These are phyloP conservation scores for Syndactyla subalaris DNA, from an alignment of 2,797 vertebrate genomes.

Conservation along the genomic window DNA sequence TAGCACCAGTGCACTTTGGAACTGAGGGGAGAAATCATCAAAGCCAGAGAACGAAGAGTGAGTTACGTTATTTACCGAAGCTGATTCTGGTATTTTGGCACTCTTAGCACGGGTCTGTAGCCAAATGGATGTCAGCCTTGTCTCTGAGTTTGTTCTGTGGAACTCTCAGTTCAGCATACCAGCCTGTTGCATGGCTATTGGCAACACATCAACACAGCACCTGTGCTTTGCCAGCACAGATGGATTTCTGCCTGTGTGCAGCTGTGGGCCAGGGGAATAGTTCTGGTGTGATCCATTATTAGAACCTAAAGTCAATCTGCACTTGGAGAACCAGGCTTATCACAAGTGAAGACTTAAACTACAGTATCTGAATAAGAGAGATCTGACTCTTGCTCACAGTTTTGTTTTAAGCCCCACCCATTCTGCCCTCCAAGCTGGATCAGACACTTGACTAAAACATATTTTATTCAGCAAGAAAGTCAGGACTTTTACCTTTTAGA, in stretches of 20 bases:
- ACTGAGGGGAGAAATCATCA: background rate
- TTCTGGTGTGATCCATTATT: background rate
- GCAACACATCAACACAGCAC: background rate
- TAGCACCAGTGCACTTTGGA: background rate
- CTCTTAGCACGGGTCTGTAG: background rate
- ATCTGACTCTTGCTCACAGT: background rate
- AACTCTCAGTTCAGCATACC: background rate
- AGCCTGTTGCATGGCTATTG: background rate
- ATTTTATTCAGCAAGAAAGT: background rate
- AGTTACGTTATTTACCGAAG: background rate
- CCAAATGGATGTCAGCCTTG: background rate
- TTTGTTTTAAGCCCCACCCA: background rate
- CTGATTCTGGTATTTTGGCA: background rate
- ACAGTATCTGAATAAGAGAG: background rate
- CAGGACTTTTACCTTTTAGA: background rate
- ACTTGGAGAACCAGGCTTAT: background rate
- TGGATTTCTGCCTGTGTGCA: background rate
- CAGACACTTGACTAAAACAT: background rate
- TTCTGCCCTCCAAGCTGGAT: background rate
- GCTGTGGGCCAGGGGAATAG: background rate
- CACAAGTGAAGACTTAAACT: background rate
- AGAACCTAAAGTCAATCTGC: background rate
- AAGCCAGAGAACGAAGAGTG: background rate
- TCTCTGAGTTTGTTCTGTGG: constrained; percentile 19
- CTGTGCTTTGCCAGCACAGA: background rate